A percentile compares a stretch with the other conserved stretches of the same genome.
phyloP scores from a whole-genome alignment of 2,797 vertebrate genomes.

The Leontocebus nigricollis region DNA sequence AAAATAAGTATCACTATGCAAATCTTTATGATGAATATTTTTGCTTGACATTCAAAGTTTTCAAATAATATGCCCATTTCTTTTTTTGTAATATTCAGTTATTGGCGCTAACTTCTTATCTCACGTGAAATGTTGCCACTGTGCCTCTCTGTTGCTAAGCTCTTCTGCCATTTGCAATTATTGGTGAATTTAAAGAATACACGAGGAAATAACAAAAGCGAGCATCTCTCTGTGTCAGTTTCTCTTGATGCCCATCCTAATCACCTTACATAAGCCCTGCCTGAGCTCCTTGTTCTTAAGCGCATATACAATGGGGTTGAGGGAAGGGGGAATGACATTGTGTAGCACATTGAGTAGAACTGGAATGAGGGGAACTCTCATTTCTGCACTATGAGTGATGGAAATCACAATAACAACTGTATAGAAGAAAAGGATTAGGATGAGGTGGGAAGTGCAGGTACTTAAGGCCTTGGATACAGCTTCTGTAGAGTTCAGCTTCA shows the following conservation, averaged over 20 bases:
- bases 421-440: constrained; percentile 59
- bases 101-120: not conserved
- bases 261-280: not conserved
- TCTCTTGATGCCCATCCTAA: not conserved
- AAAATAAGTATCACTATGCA: not conserved
- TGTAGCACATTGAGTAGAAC: constrained; percentile 7
- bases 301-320: constrained; percentile 25
- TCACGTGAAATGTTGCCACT: not conserved
- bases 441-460: constrained; percentile 59
- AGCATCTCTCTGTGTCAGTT: not conserved
- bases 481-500: constrained; percentile 46
- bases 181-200: not conserved
- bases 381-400: not conserved
- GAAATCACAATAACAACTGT: constrained; percentile 53
- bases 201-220: not conserved
- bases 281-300: constrained; percentile 52
- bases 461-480: constrained; percentile 47
- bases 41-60: not conserved
- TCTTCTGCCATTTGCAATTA: not conserved
- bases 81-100: not conserved
- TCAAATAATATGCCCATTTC: not conserved
- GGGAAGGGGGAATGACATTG: not conserved
- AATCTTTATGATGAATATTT: not conserved
- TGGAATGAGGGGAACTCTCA: not conserved
- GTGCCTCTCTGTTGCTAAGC: not conserved